Base-by-base conservation (phyloP, 2,888 invertebrate genomes). In the Eupithecia inturbata region DNA sequence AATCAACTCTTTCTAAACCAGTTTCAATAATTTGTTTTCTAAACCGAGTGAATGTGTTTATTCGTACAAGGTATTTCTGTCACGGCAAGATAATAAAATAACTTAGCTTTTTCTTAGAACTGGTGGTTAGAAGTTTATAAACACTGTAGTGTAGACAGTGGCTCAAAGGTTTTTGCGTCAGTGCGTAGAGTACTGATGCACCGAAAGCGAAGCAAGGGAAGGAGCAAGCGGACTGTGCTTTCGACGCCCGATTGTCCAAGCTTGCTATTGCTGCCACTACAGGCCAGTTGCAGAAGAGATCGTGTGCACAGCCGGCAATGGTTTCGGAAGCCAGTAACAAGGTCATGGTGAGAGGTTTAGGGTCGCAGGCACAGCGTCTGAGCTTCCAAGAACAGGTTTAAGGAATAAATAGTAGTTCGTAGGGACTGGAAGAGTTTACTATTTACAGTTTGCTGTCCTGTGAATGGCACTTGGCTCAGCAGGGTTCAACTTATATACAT, bases 311-410 rank as follows among this genome's bases (percentile, higher is more conserved):
- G 49, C 72, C 76, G 28, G 80, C 76, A 80, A 79, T 82, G 81
- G 80, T 77, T 77, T 39, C 49, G 57, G 63, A 78, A 75, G 77
- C 67, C 68, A 64, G 45, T 41, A 67, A 79, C 82, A 85, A 84
- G 83, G 83, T 84, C 79, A 81, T 77, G 75, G 79, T 78, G 75
- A 77, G 78, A 77, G 78, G 41, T 75, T 68, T 75, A 72, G 80
- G 79, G 82, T 79, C 81, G 77, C 57, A 57, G 57, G 57, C 14
- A 26, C 71, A 81, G 75, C 76, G 81, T 75, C 78, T 39, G 63
- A 45, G 70, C 31, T 57, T 80, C 81, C 82, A 80, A 79, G 79
- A 87, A 89, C 89, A 82, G 88, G 89, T 89, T 89, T 81, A 75
- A 77, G 85, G 60, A 69, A 49, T 69, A 67, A 26, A 62, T 41